Evolutionary conservation across 2,888 invertebrate species (phyloP).

Genomic region (Pseudococcus viburni): DNA sequence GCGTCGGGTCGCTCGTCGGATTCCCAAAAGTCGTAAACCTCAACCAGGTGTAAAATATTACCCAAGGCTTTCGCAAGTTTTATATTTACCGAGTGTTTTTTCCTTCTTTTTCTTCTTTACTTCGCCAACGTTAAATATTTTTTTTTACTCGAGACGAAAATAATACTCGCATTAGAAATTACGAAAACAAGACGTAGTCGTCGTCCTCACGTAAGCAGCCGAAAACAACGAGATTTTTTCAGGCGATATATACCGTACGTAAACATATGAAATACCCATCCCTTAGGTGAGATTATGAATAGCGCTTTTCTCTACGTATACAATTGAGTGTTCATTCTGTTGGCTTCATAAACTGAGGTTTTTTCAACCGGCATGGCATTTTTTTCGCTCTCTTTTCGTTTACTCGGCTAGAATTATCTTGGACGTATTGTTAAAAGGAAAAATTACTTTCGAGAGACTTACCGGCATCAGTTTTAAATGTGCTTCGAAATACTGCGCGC

Average conservation of each 20-base stretch:
- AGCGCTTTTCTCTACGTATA: background rate
- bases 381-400: constrained; percentile 4
- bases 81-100: background rate
- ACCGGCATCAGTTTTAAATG: constrained; percentile 49
- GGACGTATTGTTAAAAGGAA: constrained; percentile 30
- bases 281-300: constrained; percentile 38
- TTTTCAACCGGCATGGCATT: background rate
- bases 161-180: constrained; percentile 27
- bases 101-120: background rate
- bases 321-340: constrained; percentile 12
- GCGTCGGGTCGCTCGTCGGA: background rate
- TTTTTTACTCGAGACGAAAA: background rate
- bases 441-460: constrained; percentile 52
- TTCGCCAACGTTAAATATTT: constrained; percentile 26
- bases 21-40: constrained; percentile 42
- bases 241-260: constrained; percentile 12
- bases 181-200: constrained; percentile 1
- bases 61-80: background rate
- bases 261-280: constrained; percentile 43
- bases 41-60: constrained; percentile 36
- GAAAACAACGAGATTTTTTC: constrained; percentile 14
- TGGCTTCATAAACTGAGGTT: constrained; percentile 45
- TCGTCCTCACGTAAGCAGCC: background rate
- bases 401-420: constrained; percentile 7
- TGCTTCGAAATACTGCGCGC: constrained; percentile 51